These are phyloP conservation scores for Ellobius talpinus DNA, from an alignment of 2,113 vertebrate genomes.

Conservation along the genomic window DNA sequence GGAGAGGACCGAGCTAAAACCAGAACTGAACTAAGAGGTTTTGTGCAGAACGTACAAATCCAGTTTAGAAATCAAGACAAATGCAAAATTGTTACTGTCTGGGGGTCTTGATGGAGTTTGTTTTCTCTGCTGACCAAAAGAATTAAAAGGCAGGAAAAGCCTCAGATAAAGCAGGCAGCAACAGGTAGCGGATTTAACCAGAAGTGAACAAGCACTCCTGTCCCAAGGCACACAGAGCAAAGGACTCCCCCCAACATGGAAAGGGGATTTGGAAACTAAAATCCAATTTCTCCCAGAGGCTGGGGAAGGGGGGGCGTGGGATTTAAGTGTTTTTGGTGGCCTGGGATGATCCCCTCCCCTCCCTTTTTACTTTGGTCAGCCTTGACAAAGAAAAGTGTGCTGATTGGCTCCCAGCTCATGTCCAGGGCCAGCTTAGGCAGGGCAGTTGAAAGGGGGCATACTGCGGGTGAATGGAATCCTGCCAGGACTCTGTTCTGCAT, in stretches of 20 bases:
- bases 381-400: neutral
- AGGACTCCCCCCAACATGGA: too few species aligned
- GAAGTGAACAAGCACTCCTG: neutral
- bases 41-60: neutral
- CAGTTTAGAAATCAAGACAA: constrained; percentile 37
- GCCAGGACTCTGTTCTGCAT: neutral
- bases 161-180: neutral
- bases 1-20: neutral
- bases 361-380: neutral
- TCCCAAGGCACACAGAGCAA: neutral
- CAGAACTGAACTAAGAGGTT: neutral
- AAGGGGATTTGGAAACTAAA: neutral
- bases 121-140: neutral
- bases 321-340: neutral
- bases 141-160: neutral
- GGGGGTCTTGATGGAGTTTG: neutral
- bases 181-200: neutral
- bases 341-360: neutral
- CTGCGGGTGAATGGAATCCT: neutral
- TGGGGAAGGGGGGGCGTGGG: too few species aligned
- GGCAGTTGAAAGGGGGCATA: neutral
- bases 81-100: neutral
- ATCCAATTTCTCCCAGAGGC: neutral
- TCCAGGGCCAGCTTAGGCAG: neutral
- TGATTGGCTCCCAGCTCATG: neutral